Conservation (phyloP, 92 coral and sea anemone species). For the Zoanthus gigantus region DNA sequence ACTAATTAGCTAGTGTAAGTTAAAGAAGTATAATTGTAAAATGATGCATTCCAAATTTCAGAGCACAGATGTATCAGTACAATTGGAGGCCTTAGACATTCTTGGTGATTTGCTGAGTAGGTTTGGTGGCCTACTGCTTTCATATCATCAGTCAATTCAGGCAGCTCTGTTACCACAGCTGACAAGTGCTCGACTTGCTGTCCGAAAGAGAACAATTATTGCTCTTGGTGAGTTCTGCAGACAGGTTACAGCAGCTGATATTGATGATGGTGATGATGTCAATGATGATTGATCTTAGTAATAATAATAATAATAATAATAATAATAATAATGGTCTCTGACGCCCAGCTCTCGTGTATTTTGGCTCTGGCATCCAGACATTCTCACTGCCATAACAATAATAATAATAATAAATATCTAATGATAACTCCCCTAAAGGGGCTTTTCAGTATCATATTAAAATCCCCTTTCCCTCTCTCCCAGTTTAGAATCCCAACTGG, state of each 20-base stretch:
- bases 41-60: constrained; percentile 2
- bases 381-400: too few relatives aligned
- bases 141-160: constrained; percentile 96
- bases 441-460: too few relatives aligned
- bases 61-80: constrained; percentile 98
- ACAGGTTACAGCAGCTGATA: background rate
- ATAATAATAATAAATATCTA: background rate
- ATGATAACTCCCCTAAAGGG: too few relatives aligned
- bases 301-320: background rate
- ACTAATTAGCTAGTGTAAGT: background rate
- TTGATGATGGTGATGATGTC: background rate
- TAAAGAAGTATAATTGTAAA: background rate
- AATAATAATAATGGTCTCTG: background rate
- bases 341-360: too few relatives aligned
- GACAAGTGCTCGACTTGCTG: constrained; percentile 94
- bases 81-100: constrained; percentile 97
- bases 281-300: background rate
- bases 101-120: constrained; percentile 95
- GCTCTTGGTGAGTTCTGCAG: constrained; percentile 77
- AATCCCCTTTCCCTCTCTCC: too few relatives aligned
- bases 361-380: too few relatives aligned
- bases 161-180: constrained; percentile 92
- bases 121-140: constrained; percentile 95
- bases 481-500: too few relatives aligned
- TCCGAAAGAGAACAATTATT: constrained; percentile 94